Conservation (phyloP, 2,888 invertebrate species). For the Crepidodera aurea region DNA sequence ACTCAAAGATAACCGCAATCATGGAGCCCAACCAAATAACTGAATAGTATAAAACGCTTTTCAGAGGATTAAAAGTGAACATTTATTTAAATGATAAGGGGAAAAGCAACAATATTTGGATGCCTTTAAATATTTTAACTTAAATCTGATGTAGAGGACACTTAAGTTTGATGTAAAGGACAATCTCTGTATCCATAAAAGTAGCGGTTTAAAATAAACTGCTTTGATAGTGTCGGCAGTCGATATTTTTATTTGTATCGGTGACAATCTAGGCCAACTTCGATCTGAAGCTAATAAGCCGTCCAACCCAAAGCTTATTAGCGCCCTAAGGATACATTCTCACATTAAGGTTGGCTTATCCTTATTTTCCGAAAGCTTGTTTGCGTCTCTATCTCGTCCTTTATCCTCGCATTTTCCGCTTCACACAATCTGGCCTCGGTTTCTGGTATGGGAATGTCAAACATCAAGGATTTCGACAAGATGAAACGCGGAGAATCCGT, state of each 20-base stretch:
- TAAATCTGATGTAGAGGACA: no score
- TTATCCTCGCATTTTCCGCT: slow-evolving; percentile 18
- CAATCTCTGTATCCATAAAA: no score
- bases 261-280: slow-evolving; percentile 12
- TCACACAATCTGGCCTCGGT: slow-evolving; percentile 13
- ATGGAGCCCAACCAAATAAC: no score
- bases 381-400: slow-evolving; percentile 17
- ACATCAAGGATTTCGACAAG: slow-evolving; percentile 10
- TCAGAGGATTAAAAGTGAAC: no score
- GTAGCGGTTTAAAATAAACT: no score
- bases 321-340: slow-evolving; percentile 29
- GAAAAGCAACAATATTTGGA: no score
- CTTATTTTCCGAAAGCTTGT: slow-evolving; percentile 27
- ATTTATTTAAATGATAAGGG: no score
- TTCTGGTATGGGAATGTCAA: slow-evolving; percentile 20
- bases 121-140: no score
- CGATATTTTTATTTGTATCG: neutral
- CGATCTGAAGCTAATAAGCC: slow-evolving; percentile 29
- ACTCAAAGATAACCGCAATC: no score
- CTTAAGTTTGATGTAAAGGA: no score
- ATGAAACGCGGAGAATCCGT: slow-evolving; percentile 13
- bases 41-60: no score
- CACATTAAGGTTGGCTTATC: slow-evolving; percentile 31
- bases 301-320: slow-evolving; percentile 22
- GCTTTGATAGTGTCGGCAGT: no score